phyloP scores from a whole-genome alignment of 2,888 invertebrate species.

The Cabera pusaria region DNA sequence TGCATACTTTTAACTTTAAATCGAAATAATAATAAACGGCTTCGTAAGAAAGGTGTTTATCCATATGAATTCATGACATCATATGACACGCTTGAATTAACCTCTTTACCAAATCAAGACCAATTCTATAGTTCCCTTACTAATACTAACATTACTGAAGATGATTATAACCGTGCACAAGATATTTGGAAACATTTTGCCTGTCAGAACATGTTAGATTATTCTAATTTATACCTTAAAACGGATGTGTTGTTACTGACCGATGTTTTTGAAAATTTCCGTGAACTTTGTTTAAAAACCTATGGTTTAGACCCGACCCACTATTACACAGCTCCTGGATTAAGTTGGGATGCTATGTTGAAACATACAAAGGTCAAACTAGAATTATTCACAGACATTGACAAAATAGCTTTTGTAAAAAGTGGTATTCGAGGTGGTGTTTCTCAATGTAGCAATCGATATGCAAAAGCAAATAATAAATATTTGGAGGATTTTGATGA shows the following conservation, averaged over 20 bases:
- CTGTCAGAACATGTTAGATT: conserved; percentile 33
- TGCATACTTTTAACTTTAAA: no score
- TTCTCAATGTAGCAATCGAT: conserved; percentile 7
- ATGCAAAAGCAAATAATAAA: conserved; percentile 13
- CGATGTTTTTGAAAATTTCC: conserved; percentile 29
- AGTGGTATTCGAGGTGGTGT: conserved; percentile 23
- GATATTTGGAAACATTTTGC: conserved; percentile 32
- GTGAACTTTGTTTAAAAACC: conserved; percentile 22
- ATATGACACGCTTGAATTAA: not conserved
- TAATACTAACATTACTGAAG: conserved; percentile 2
- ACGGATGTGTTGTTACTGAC: conserved; percentile 26
- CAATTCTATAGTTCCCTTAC: conserved; percentile 9
- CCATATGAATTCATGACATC: conserved; percentile 7
- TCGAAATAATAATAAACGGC: not conserved
- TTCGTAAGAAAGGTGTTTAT: conserved; percentile 1
- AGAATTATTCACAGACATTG: conserved; percentile 10
- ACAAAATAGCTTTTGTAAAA: conserved; percentile 4
- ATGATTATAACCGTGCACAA: conserved; percentile 15
- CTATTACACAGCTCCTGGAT: conserved; percentile 19
- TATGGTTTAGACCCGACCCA: conserved; percentile 18
- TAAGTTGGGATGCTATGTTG: conserved; percentile 30
- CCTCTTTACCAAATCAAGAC: not conserved
- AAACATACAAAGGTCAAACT: conserved; percentile 17
- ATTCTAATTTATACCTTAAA: conserved; percentile 25
- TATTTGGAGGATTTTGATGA: conserved; percentile 6